Evolutionary conservation across 2,797 vertebrate species (phyloP).

Genomic region (Calcarius lapponicus): DNA sequence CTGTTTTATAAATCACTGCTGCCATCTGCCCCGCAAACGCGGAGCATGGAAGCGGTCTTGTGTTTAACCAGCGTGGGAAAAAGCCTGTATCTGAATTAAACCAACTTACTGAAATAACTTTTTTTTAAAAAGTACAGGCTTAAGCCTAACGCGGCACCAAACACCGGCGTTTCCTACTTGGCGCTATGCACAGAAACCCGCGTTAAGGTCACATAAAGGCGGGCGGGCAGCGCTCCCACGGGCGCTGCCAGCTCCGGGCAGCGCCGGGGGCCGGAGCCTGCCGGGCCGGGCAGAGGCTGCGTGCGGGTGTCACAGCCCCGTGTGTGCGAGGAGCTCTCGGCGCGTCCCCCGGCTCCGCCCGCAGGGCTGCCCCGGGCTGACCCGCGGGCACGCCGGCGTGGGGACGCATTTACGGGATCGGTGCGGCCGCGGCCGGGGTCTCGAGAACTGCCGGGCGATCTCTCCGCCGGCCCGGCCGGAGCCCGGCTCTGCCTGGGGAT

Average conservation of each 20-base stretch:
- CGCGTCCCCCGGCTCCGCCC: not conserved
- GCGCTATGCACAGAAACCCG: rapidly evolving
- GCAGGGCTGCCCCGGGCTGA: not conserved
- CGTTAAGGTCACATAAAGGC: not conserved
- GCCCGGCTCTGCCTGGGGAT: not conserved
- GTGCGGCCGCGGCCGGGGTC: not conserved
- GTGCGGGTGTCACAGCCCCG: not conserved
- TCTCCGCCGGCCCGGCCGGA: not conserved
- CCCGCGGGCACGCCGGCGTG: not conserved
- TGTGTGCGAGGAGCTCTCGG: rapidly evolving
- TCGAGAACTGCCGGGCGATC: not conserved
- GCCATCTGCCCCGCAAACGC: not conserved
- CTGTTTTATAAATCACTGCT: constrained; percentile 34
- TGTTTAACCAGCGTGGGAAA: not conserved
- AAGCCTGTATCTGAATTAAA: not conserved
- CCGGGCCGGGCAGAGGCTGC: not conserved
- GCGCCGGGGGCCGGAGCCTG: not conserved
- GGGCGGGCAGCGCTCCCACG: not conserved
- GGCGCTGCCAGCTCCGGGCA: not conserved
- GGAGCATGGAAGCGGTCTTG: not conserved
- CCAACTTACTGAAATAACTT: not conserved
- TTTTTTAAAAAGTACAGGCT: not conserved
- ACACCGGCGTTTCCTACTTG: not conserved
- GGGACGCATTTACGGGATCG: not conserved
- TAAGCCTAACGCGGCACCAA: not conserved